phyloP scores from a whole-genome alignment of 2,888 invertebrate species.

The Ormyrus rosae region DNA sequence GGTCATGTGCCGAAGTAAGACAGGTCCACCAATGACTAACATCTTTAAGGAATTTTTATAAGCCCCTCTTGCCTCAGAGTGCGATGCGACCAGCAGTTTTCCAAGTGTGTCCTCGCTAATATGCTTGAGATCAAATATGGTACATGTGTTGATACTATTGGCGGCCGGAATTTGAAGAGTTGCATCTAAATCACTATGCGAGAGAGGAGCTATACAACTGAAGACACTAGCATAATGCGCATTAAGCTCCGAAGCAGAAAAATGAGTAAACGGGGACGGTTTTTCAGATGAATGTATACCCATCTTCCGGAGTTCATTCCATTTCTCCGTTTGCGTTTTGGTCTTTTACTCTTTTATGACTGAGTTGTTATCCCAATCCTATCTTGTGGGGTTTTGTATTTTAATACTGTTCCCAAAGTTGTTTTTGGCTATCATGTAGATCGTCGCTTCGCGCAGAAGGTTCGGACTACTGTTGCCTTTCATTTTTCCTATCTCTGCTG shows the following conservation, averaged over 20 bases:
- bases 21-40: neutral
- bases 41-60: neutral
- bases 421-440: no score
- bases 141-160: no score
- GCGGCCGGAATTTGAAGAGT: no score
- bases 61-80: neutral
- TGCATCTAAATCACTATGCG: no score
- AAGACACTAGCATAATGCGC: neutral
- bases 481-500: no score
- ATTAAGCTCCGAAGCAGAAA: neutral
- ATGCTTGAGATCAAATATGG: neutral
- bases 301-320: neutral
- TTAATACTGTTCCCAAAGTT: no score
- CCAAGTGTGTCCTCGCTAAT: neutral
- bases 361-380: no score
- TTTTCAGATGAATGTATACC: neutral
- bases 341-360: no score
- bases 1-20: neutral
- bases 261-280: conserved; percentile 1
- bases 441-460: no score
- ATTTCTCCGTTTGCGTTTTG: neutral
- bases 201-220: no score
- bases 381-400: no score
- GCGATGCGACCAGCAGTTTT: neutral
- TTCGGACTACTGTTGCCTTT: no score